Conservation (phyloP, 1,140 invertebrate species). For the Drosophila parvula region DNA sequence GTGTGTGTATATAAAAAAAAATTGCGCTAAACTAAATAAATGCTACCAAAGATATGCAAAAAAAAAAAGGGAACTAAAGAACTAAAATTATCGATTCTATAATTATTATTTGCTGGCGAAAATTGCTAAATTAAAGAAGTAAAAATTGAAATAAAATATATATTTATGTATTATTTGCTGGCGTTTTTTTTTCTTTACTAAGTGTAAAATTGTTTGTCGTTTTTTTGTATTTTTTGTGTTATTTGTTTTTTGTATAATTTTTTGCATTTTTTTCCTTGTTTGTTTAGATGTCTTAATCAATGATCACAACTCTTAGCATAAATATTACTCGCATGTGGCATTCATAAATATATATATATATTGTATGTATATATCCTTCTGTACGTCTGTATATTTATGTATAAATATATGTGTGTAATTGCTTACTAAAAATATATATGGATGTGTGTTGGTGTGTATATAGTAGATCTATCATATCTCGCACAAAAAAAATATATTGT, state of each 20-base stretch:
- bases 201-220: constrained; percentile 44
- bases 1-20: constrained; percentile 57
- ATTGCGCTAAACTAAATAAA: constrained; percentile 79
- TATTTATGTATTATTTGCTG: constrained; percentile 47
- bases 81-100: constrained; percentile 32
- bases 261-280: constrained; percentile 51
- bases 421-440: constrained; percentile 52
- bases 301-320: constrained; percentile 84
- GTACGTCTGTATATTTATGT: constrained; percentile 53
- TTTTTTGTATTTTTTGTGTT: constrained; percentile 28
- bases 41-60: constrained; percentile 72
- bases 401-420: constrained; percentile 51
- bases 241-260: constrained; percentile 32
- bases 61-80: constrained; percentile 49
- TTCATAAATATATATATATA: constrained; percentile 60
- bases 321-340: constrained; percentile 78
- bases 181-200: constrained; percentile 53
- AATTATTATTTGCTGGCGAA: constrained; percentile 63
- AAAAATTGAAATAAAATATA: constrained; percentile 62
- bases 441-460: constrained; percentile 21
- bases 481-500: constrained; percentile 46
- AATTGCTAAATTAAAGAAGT: constrained; percentile 56
- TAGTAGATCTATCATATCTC: constrained; percentile 50
- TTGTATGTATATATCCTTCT: constrained; percentile 40
- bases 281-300: constrained; percentile 82